Evolutionary conservation across 2,113 vertebrate species (phyloP), one percentile per base, ranked within the genome.

Genomic region (Coptodon bakossiorum): DNA sequence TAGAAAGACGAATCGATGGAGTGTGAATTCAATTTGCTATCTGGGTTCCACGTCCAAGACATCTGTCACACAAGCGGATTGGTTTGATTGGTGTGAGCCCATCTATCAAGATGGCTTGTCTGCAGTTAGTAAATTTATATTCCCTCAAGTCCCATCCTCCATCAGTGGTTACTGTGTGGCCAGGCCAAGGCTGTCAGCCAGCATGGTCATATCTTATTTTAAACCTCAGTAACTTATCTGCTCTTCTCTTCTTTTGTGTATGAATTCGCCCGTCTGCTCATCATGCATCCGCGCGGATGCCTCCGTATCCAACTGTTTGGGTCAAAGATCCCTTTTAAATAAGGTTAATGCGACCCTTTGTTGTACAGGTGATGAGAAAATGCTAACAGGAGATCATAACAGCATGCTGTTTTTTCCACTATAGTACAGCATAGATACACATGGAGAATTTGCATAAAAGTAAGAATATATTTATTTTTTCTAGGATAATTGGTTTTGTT

Each of bases 21-120:
- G 66, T 82, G 50, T 87, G 87, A 79, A 88, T 87, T 90, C 81
- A 89, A 80, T 94, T 93, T 93, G 63, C 91, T 90, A 89, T 94
- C 93, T 90, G 92, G 91, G 89, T 92, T 91, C 87, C 92, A 90
- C 87, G 92, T 93, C 88, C 81, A 86, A 92, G 92, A 95, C 94
- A 96, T 96, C 94, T 96, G 95, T 96, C 96, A 95, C 91, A 95
- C 93, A 91, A 93, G 93, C 87, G 68, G 93, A 93, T 92, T 79
- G 84, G 87, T 95, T 92, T 95, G 95, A 96, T 95, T 95, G 94
- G 94, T 95, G 89, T 80, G 85, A 88, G 89, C 86, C 89, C 89
- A 95, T 97, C 91, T 90, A 94, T 96, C 95, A 92, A 27, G 88
- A 89, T 86, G 89, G 83, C 88, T 92, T 94, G 95, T 95, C 92